These are phyloP conservation scores for Parascotia fuliginaria DNA, from an alignment of 2,888 invertebrate species.

Conservation along the genomic window DNA sequence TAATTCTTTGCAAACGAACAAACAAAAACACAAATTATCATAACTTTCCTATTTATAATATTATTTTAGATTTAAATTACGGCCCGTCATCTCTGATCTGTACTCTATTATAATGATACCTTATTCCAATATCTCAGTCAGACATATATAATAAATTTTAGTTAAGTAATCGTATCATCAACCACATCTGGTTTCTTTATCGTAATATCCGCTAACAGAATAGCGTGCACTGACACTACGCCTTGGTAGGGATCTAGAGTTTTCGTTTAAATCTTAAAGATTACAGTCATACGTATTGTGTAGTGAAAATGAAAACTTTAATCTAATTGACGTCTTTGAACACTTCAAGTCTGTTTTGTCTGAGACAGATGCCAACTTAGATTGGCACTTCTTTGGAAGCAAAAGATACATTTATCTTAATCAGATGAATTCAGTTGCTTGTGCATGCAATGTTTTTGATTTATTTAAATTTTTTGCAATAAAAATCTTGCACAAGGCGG, in stretches of 20 bases:
- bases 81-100: too few species aligned
- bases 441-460: neutral
- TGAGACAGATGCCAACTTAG: neutral
- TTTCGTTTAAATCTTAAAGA: conserved; percentile 16
- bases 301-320: conserved; percentile 26
- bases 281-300: conserved; percentile 12
- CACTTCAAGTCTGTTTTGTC: conserved; percentile 5
- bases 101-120: too few species aligned
- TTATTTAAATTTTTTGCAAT: too few species aligned
- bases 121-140: too few species aligned
- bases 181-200: too few species aligned
- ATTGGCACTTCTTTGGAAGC: neutral
- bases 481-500: too few species aligned
- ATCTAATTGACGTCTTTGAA: conserved; percentile 10
- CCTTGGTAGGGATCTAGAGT: conserved; percentile 5
- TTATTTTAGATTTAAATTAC: too few species aligned
- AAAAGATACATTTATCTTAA: neutral
- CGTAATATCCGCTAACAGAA: neutral
- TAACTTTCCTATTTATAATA: too few species aligned
- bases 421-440: neutral
- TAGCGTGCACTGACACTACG: neutral
- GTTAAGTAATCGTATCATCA: too few species aligned
- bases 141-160: too few species aligned
- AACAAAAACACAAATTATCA: too few species aligned
- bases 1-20: too few species aligned